Evolutionary conservation across 1,140 invertebrate genomes (phyloP).

Genomic region (Drosophila varians): DNA sequence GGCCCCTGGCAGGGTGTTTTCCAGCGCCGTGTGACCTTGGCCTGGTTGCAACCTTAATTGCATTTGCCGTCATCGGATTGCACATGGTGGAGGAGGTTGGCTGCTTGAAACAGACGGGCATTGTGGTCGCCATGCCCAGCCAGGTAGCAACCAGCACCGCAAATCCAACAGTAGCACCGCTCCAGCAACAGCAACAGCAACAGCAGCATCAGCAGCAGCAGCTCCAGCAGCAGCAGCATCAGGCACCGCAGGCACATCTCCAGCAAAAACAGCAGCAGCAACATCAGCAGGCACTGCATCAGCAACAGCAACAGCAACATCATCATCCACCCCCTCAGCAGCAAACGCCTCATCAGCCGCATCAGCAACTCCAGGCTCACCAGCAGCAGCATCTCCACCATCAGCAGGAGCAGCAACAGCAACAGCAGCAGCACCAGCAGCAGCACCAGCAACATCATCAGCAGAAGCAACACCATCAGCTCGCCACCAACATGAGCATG

Average conservation of each 20-base stretch:
- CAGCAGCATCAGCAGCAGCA: conserved; percentile 3
- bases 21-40: conserved; percentile 50
- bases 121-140: conserved; percentile 61
- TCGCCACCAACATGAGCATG: conserved; percentile 61
- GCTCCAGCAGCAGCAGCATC: neutral
- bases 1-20: conserved; percentile 3
- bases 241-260: neutral
- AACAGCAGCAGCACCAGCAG: conserved; percentile 1
- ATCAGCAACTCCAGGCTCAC: conserved; percentile 1
- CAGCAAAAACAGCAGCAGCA: conserved; percentile 2
- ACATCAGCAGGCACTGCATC: neutral
- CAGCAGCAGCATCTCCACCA: conserved; percentile 15
- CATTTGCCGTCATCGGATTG: conserved; percentile 29
- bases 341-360: neutral
- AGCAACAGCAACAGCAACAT: conserved; percentile 18
- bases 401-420: conserved; percentile 8
- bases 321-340: conserved; percentile 29
- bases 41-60: conserved; percentile 53
- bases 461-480: conserved; percentile 50
- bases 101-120: conserved; percentile 69
- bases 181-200: conserved; percentile 5
- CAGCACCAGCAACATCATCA: conserved; percentile 21
- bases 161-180: conserved; percentile 15
- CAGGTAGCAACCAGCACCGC: conserved; percentile 34
- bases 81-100: conserved; percentile 67